Evolutionary conservation across 1,140 invertebrate species (phyloP).

Genomic region (Latrodectus geometricus): DNA sequence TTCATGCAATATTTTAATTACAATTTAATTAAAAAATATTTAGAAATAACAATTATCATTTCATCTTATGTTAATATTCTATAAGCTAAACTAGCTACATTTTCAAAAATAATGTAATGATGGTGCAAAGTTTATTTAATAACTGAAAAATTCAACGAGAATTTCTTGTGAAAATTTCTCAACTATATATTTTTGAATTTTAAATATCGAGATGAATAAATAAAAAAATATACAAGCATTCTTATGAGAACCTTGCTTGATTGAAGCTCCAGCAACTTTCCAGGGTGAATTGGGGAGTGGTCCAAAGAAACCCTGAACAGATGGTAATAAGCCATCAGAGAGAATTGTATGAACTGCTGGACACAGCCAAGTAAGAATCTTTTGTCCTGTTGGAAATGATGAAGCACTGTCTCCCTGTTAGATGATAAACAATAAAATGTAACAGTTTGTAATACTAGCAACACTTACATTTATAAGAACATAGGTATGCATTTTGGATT

Average conservation of each 20-base stretch:
- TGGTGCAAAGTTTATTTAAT: too few species aligned
- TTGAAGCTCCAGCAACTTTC: conserved; percentile 88
- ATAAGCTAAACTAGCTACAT: too few species aligned
- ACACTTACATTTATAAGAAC: too few species aligned
- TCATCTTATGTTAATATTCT: too few species aligned
- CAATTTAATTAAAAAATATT: too few species aligned
- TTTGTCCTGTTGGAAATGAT: conserved; percentile 53
- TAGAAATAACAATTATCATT: too few species aligned
- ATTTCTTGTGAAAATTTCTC: too few species aligned
- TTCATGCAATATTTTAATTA: too few species aligned
- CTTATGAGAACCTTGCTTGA: conserved; percentile 77
- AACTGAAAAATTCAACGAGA: too few species aligned
- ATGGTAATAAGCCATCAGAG: conserved; percentile 83
- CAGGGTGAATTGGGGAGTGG: conserved; percentile 88
- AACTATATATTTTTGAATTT: background rate
- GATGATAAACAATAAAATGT: background rate
- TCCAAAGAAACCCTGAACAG: conserved; percentile 86
- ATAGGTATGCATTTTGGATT: too few species aligned
- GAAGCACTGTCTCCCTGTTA: conserved; percentile 31
- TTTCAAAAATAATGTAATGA: too few species aligned
- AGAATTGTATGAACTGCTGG: conserved; percentile 87
- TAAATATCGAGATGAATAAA: background rate
- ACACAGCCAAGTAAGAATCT: conserved; percentile 72
- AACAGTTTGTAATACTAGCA: too few species aligned
- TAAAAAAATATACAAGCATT: background rate